Evolutionary conservation across 2,888 invertebrate genomes (phyloP).

Genomic region (Brenthis ino): DNA sequence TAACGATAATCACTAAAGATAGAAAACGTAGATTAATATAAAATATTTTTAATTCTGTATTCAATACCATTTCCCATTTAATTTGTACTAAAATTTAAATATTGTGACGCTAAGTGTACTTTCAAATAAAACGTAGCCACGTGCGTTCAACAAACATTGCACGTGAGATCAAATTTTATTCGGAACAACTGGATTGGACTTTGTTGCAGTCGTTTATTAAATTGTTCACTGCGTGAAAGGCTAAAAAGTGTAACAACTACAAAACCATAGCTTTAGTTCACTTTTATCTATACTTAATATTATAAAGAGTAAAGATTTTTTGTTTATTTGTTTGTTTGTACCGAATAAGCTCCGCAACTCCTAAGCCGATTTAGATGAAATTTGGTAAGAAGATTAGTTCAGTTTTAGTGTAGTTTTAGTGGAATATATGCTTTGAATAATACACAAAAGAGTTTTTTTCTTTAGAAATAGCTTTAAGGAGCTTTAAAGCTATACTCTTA

Average conservation of each 20-base stretch:
- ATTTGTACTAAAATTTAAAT: neutral
- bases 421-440: too few species aligned
- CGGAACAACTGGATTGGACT: constrained; percentile 11
- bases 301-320: too few species aligned
- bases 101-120: neutral
- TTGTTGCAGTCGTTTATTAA: constrained; percentile 7
- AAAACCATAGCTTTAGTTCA: neutral
- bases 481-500: too few species aligned
- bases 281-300: too few species aligned
- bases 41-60: neutral
- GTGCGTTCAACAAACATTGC: constrained; percentile 19
- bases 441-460: too few species aligned
- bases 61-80: too few species aligned
- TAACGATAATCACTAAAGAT: neutral
- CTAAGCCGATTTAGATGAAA: too few species aligned
- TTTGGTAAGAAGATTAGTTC: too few species aligned
- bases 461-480: too few species aligned
- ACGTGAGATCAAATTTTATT: constrained; percentile 24
- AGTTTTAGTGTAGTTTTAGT: too few species aligned
- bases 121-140: constrained; percentile 10
- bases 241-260: constrained; percentile 10
- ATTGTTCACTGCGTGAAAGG: constrained; percentile 2
- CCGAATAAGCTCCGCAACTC: too few species aligned
- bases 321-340: too few species aligned
- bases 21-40: neutral